phyloP scores from a whole-genome alignment of 1,140 invertebrate genomes.

The Heliconius melpomene region DNA sequence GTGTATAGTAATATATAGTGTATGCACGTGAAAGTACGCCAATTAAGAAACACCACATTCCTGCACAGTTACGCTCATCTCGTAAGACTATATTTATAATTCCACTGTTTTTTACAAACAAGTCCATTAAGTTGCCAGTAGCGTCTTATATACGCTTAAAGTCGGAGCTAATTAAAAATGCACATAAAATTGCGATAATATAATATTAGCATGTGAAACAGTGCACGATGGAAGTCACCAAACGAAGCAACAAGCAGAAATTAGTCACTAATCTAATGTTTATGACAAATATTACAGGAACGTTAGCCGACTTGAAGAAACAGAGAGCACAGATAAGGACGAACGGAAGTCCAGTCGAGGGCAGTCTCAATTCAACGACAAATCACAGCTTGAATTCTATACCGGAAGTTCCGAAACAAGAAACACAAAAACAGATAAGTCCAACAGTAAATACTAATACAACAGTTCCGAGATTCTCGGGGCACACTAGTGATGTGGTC shows the following conservation, averaged over 20 bases:
- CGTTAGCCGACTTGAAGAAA: slow-evolving; percentile 94
- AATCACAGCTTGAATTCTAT: slow-evolving; percentile 70
- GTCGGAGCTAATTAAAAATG: background rate
- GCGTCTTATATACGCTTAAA: slow-evolving; percentile 9
- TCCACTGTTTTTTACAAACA: slow-evolving; percentile 31
- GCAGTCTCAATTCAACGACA: slow-evolving; percentile 64
- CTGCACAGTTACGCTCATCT: slow-evolving; percentile 54
- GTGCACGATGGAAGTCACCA: slow-evolving; percentile 24
- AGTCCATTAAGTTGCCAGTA: slow-evolving; percentile 19
- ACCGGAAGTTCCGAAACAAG: slow-evolving; percentile 57
- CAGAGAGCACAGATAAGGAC: slow-evolving; percentile 91
- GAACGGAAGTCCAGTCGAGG: slow-evolving; percentile 80
- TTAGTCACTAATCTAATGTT: slow-evolving; percentile 16
- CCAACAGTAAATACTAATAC: slow-evolving; percentile 52
- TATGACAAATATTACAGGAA: slow-evolving; percentile 76
- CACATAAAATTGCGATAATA: background rate
- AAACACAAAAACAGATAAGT: slow-evolving; percentile 62
- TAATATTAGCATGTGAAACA: slow-evolving; percentile 5
- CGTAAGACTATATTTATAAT: slow-evolving; percentile 34
- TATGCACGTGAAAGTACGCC: slow-evolving; percentile 45
- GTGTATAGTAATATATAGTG: slow-evolving; percentile 48
- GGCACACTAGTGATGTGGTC: slow-evolving; percentile 77
- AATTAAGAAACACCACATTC: slow-evolving; percentile 48
- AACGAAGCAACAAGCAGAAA: background rate
- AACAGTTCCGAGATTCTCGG: slow-evolving; percentile 72